These are phyloP conservation scores for Lucifuga dentata DNA, from an alignment of 2,113 vertebrate genomes.

Conservation along the genomic window DNA sequence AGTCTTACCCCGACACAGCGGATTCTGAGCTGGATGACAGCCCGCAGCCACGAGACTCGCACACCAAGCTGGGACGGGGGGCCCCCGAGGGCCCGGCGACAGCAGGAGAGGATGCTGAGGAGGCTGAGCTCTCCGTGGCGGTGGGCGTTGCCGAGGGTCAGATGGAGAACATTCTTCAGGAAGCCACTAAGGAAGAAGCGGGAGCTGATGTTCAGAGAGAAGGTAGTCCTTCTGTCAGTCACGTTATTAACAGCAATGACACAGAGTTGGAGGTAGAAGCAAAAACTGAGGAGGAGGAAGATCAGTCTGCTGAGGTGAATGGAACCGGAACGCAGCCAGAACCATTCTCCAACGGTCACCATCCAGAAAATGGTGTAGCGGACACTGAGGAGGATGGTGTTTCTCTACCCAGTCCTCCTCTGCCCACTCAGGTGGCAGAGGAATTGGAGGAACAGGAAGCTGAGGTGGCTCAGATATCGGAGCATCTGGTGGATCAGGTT, in stretches of 20 bases:
- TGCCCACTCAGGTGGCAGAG: conserved; percentile 24
- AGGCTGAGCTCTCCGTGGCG: conserved; percentile 89
- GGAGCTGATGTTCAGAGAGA: conserved; percentile 74
- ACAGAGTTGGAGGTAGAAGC: conserved; percentile 25
- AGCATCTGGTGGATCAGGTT: conserved; percentile 40
- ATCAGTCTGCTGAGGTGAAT: conserved; percentile 17
- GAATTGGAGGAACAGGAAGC: conserved; percentile 32
- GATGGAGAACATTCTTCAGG: conserved; percentile 96
- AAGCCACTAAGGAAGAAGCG: conserved; percentile 91
- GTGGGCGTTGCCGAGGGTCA: conserved; percentile 91
- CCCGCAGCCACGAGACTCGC: conserved; percentile 45
- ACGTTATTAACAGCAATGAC: conserved; percentile 13
- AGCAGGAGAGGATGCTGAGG: conserved; percentile 55
- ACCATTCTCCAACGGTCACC: conserved; percentile 48
- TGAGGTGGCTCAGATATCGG: conserved; percentile 4
- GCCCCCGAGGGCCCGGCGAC: not conserved
- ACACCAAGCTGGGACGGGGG: conserved; percentile 34
- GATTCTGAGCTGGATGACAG: conserved; percentile 72
- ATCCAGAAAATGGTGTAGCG: conserved; percentile 29
- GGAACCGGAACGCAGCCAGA: conserved; percentile 27
- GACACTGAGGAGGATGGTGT: conserved; percentile 21
- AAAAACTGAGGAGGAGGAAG: conserved; percentile 11
- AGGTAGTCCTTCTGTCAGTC: conserved; percentile 10
- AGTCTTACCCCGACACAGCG: conserved; percentile 37
- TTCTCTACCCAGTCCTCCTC: not conserved